phyloP scores from a whole-genome alignment of 2,888 invertebrate genomes.

The Drosophila hamatofila region DNA sequence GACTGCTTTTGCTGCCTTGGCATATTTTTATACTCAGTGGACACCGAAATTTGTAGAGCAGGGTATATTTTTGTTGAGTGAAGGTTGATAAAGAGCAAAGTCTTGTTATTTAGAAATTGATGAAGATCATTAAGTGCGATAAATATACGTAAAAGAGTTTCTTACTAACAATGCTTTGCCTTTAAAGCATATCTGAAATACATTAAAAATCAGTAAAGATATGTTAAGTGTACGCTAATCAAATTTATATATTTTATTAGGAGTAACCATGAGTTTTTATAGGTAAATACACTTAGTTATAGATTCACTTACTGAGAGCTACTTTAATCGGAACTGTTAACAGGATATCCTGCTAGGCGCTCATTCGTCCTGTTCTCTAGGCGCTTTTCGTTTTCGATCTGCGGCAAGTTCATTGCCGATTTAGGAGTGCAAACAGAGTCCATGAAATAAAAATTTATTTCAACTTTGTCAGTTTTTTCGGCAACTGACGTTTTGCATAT shows the following conservation, averaged over 20 bases:
- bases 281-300: neutral
- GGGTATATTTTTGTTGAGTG: neutral
- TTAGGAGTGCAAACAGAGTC: slow-evolving; percentile 59
- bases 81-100: neutral
- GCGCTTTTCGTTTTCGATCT: slow-evolving; percentile 38
- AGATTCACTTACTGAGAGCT: neutral
- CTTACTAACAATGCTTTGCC: too few relatives aligned
- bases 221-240: too few relatives aligned
- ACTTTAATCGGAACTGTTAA: neutral
- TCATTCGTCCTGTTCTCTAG: neutral
- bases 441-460: slow-evolving; percentile 80
- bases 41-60: neutral
- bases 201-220: too few relatives aligned
- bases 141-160: neutral
- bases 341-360: neutral
- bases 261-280: too few relatives aligned
- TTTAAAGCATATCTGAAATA: too few relatives aligned
- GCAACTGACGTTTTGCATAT: slow-evolving; percentile 79
- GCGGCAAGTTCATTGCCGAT: slow-evolving; percentile 83
- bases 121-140: neutral
- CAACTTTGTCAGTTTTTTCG: slow-evolving; percentile 76
- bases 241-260: too few relatives aligned
- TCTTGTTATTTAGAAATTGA: neutral
- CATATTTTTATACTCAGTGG: slow-evolving; percentile 46
- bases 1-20: slow-evolving; percentile 50